Percentiles rank a stretch among this genome's conserved stretches.
Conservation (phyloP, 1,140 invertebrate genomes). For the Ostrea denselamellosa region DNA sequence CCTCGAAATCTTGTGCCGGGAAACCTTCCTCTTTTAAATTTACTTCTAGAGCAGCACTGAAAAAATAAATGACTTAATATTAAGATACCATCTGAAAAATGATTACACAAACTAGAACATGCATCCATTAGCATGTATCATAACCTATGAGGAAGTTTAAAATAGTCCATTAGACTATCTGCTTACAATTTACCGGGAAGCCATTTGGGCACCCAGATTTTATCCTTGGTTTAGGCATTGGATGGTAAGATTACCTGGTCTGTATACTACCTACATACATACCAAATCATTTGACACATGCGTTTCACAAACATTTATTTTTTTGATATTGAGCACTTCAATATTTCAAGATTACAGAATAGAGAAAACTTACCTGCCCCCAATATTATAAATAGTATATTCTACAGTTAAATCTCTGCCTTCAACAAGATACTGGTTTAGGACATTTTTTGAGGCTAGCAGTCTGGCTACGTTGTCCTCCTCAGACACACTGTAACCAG, state of each 20-base stretch:
- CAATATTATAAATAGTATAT: constrained; percentile 83
- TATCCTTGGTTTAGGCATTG: not conserved
- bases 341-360: not conserved
- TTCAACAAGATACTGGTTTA: constrained; percentile 99
- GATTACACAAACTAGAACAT: not conserved
- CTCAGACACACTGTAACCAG: constrained; percentile 53
- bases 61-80: constrained; percentile 54
- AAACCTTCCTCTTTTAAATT: constrained; percentile 93
- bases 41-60: constrained; percentile 91
- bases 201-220: not conserved
- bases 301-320: not conserved
- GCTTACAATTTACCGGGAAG: not conserved
- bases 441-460: constrained; percentile 82
- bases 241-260: too few species aligned
- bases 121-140: not conserved
- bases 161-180: not conserved
- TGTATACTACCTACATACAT: too few species aligned
- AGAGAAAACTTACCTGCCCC: constrained; percentile 77
- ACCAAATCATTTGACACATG: not conserved
- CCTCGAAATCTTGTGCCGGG: constrained; percentile 91
- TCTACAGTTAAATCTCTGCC: constrained; percentile 97
- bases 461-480: constrained; percentile 78
- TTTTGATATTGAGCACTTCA: not conserved
- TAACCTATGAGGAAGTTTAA: not conserved
- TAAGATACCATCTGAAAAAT: not conserved